Percentiles rank a stretch among this genome's conserved stretches.
Evolutionary conservation across 2,113 vertebrate species (phyloP).

Genomic region (Neotragus pygmaeus): DNA sequence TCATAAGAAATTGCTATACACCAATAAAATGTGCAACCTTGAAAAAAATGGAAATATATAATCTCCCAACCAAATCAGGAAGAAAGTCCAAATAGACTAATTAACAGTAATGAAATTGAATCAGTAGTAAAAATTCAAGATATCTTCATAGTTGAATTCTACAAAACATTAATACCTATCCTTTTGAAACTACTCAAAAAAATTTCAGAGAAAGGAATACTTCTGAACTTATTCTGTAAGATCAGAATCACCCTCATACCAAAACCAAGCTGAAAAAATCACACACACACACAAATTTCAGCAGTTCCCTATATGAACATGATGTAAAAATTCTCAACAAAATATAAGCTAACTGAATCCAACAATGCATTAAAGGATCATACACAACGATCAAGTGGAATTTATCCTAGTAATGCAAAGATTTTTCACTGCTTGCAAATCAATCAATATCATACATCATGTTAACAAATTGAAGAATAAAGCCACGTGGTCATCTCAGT

Average conservation of each 20-base stretch:
- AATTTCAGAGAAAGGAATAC: neutral
- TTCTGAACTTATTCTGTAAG: neutral
- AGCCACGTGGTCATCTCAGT: neutral
- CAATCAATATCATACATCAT: neutral
- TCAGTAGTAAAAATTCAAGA: neutral
- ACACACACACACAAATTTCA: neutral
- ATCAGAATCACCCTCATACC: neutral
- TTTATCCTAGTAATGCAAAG: neutral
- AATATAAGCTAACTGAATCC: neutral
- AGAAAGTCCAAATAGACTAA: neutral
- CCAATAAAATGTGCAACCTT: neutral
- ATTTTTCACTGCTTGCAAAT: neutral
- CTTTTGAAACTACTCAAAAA: neutral
- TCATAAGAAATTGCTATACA: neutral
- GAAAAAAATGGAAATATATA: neutral
- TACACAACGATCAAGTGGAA: neutral
- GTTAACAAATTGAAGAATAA: neutral
- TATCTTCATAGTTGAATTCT: neutral
- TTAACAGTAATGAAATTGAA: neutral
- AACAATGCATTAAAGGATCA: neutral
- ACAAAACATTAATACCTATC: neutral
- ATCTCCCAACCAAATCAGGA: neutral
- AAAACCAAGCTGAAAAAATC: neutral
- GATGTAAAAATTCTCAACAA: neutral
- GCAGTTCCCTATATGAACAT: neutral